Evolutionary conservation across 2,888 invertebrate genomes (phyloP).

Genomic region (Odiellus spinosus): DNA sequence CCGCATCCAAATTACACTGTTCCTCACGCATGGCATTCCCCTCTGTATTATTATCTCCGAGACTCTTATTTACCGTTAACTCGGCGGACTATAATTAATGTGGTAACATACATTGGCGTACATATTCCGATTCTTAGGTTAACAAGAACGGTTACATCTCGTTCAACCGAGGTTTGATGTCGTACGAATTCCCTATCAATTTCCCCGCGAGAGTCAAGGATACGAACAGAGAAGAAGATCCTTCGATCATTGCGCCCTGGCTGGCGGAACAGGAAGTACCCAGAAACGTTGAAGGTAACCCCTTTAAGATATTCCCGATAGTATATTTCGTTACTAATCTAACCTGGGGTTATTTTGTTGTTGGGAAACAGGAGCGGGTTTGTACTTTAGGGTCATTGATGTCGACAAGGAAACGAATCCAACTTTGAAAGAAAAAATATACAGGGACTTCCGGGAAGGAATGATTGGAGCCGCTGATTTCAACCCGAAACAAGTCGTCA

Average conservation of each 20-base stretch:
- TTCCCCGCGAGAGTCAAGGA: constrained; percentile 51
- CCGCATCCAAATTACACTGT: too few relatives aligned
- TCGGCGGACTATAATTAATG: too few relatives aligned
- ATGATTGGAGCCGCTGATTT: constrained; percentile 64
- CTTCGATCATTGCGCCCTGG: constrained; percentile 78
- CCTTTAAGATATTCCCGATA: too few relatives aligned
- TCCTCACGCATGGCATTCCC: too few relatives aligned
- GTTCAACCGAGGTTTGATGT: constrained; percentile 77
- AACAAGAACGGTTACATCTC: constrained; percentile 68
- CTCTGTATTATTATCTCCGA: too few relatives aligned
- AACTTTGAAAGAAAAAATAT: constrained; percentile 15
- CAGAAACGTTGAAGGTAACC: constrained; percentile 33
- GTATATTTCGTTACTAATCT: too few relatives aligned
- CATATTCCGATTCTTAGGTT: constrained; percentile 37
- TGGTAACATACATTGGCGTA: neutral
- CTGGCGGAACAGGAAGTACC: constrained; percentile 19
- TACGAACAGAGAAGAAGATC: constrained; percentile 58
- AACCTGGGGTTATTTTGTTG: too few relatives aligned
- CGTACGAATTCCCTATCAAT: constrained; percentile 59
- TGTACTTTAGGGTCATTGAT: constrained; percentile 46
- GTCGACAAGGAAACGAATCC: constrained; percentile 17
- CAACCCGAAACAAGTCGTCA: constrained; percentile 72
- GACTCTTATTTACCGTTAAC: too few relatives aligned
- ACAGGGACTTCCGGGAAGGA: constrained; percentile 25
- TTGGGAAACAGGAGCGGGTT: constrained; percentile 48